phyloP scores from a whole-genome alignment of 2,888 invertebrate species.

The Polylopha cassiicola region DNA sequence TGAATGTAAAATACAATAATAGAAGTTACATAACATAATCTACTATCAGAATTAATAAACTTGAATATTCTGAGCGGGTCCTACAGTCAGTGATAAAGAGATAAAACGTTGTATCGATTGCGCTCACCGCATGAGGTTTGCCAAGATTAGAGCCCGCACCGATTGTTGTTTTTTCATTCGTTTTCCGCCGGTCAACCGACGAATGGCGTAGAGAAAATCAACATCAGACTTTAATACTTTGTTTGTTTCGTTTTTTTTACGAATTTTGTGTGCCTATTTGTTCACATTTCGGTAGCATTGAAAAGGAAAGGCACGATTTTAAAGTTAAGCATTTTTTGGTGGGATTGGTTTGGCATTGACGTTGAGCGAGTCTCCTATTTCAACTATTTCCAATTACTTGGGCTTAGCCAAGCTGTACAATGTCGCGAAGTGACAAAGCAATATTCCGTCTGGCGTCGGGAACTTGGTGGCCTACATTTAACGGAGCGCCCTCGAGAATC shows the following conservation, averaged over 20 bases:
- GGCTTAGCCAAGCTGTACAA: conserved; percentile 69
- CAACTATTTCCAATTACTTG: conserved; percentile 77
- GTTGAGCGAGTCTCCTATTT: conserved; percentile 67
- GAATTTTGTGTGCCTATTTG: conserved; percentile 12
- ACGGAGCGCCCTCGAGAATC: conserved; percentile 68
- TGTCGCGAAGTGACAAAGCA: conserved; percentile 76
- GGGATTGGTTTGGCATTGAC: conserved; percentile 29
- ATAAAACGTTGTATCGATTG: conserved; percentile 15
- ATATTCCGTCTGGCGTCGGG: conserved; percentile 61
- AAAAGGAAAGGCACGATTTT: conserved; percentile 5
- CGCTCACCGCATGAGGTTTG: conserved; percentile 16
- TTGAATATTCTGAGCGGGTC: no score
- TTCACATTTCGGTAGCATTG: conserved; percentile 10
- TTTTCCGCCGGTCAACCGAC: conserved; percentile 17
- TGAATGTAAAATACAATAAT: no score
- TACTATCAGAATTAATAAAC: no score
- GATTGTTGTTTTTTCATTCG: conserved; percentile 21
- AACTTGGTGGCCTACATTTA: conserved; percentile 75
- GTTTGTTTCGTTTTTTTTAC: conserved; percentile 16
- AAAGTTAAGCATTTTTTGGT: conserved; percentile 4
- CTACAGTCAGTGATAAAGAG: conserved; percentile 1
- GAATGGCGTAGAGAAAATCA: conserved; percentile 20
- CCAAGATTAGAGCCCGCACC: conserved; percentile 20
- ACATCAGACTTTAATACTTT: conserved; percentile 15
- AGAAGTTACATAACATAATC: no score